Conservation (phyloP, 2,797 vertebrate genomes). For the Platyrinchus mystaceus region DNA sequence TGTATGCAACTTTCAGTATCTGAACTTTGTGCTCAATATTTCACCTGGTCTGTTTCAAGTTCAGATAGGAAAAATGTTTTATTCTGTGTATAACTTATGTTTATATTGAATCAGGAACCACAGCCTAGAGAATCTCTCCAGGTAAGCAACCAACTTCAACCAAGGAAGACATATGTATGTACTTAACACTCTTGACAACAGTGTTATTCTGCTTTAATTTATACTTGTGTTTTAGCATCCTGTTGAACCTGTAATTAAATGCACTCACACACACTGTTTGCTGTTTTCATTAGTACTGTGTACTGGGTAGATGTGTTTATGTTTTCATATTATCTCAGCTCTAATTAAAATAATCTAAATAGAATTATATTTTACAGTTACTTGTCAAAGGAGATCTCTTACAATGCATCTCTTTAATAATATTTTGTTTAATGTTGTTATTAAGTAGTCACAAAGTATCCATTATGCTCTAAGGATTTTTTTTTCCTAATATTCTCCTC, state of each 20-base stretch:
- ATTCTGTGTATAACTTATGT: neutral
- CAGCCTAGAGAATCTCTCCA: neutral
- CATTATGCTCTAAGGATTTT: neutral
- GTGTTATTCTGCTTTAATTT: neutral
- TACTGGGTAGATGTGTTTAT: neutral
- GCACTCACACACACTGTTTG: neutral
- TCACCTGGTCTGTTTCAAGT: neutral
- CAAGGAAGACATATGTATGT: neutral
- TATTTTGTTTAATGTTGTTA: neutral
- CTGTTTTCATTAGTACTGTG: neutral
- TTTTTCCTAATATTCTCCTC: neutral
- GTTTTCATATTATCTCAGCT: constrained; percentile 10
- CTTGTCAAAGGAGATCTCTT: neutral
- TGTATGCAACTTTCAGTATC: neutral
- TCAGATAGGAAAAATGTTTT: neutral
- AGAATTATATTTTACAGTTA: constrained; percentile 15
- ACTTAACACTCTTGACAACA: neutral
- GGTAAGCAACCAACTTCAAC: neutral
- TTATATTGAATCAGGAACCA: neutral
- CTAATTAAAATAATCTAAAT: constrained; percentile 43
- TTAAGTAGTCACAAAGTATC: neutral
- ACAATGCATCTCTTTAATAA: neutral
- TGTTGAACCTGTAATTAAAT: constrained; percentile 15
- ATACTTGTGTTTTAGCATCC: neutral
- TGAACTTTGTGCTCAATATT: neutral